Conservation (phyloP, 2,888 invertebrate species). For the Chironomus tentans region DNA sequence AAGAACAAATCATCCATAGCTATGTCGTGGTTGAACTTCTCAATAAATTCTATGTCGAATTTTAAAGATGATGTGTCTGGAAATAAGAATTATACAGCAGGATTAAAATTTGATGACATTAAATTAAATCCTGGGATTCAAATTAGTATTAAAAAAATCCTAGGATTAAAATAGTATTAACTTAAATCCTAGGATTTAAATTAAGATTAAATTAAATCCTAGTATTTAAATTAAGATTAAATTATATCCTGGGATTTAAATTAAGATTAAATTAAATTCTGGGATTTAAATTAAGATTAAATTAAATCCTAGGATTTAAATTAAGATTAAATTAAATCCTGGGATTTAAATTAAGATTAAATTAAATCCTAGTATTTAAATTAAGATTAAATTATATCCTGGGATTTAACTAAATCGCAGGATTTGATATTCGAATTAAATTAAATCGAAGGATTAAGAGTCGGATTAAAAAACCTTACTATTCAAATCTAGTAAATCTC, state of each 20-base stretch:
- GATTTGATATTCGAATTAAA: too few relatives aligned
- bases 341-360: background rate
- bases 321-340: too few relatives aligned
- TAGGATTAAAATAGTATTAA: too few relatives aligned
- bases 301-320: constrained; percentile 11
- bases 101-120: background rate
- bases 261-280: constrained; percentile 12
- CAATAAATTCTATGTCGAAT: constrained; percentile 51
- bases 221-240: too few relatives aligned
- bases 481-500: too few relatives aligned
- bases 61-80: constrained; percentile 31
- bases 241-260: constrained; percentile 9
- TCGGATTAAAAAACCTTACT: too few relatives aligned
- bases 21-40: constrained; percentile 42
- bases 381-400: constrained; percentile 1
- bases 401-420: background rate
- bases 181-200: too few relatives aligned
- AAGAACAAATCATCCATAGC: constrained; percentile 68
- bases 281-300: too few relatives aligned
- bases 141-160: too few relatives aligned
- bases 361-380: constrained; percentile 5
- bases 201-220: too few relatives aligned
- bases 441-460: constrained; percentile 10
- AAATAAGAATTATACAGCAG: constrained; percentile 31
- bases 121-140: constrained; percentile 7